Evolutionary conservation across 2,888 invertebrate genomes (phyloP).

Genomic region (Troglohyphantes excavatus): DNA sequence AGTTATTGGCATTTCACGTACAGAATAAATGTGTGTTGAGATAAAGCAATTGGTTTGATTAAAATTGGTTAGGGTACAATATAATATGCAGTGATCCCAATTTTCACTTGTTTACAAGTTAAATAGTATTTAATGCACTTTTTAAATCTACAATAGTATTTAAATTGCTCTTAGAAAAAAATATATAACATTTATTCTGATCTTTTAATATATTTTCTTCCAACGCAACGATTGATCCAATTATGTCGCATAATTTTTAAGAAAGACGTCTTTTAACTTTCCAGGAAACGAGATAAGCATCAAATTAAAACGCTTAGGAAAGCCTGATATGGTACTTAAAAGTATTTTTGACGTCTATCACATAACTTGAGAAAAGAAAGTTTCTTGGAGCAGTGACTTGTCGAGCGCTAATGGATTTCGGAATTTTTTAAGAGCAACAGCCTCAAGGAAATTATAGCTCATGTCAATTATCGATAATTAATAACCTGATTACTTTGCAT

Average conservation of each 20-base stretch:
- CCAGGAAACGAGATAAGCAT: conserved; percentile 23
- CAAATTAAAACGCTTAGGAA: conserved; percentile 20
- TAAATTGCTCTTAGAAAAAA: no score
- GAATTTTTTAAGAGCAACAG: conserved; percentile 46
- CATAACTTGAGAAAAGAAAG: conserved; percentile 15
- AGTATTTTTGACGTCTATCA: conserved; percentile 40
- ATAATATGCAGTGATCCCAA: no score
- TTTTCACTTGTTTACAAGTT: no score
- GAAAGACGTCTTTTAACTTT: conserved; percentile 1
- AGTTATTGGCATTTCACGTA: no score
- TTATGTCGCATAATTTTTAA: conserved; percentile 18
- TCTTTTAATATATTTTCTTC: no score
- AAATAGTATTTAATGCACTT: no score
- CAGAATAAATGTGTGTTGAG: no score
- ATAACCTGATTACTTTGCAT: conserved; percentile 62
- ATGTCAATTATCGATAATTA: conserved; percentile 61
- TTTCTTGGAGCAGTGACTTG: conserved; percentile 8
- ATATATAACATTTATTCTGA: no score
- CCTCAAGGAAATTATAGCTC: conserved; percentile 38
- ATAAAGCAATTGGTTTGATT: no score
- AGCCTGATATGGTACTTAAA: conserved; percentile 25
- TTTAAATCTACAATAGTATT: no score
- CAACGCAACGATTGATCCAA: neutral
- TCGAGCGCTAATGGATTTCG: conserved; percentile 32
- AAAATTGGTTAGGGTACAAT: no score